Percentiles rank a stretch among this genome's conserved stretches.
phyloP scores from a whole-genome alignment of 2,797 vertebrate genomes.

The Bradypodion ventrale region DNA sequence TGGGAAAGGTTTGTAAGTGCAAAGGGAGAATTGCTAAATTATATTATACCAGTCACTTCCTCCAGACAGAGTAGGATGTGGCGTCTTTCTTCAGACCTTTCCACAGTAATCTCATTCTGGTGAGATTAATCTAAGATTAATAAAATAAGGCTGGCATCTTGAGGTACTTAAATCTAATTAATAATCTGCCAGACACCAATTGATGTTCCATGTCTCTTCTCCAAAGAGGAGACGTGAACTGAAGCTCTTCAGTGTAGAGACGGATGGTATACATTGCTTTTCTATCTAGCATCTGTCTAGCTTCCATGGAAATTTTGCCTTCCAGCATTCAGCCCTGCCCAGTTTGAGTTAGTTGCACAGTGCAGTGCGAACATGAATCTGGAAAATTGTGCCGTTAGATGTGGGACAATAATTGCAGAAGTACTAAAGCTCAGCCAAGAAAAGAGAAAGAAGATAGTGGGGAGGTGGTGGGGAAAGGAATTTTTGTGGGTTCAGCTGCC shows the following conservation, averaged over 20 bases:
- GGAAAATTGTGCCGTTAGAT: not conserved
- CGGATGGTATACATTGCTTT: not conserved
- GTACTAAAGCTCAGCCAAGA: not conserved
- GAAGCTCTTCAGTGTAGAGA: not conserved
- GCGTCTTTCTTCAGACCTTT: constrained; percentile 38
- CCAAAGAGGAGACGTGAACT: not conserved
- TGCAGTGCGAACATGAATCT: too few species aligned
- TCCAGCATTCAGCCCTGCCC: not conserved
- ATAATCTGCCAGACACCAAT: not conserved
- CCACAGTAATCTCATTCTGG: constrained; percentile 26
- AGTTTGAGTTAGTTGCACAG: too few species aligned
- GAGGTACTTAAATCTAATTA: constrained; percentile 35
- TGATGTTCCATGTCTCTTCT: constrained; percentile 33
- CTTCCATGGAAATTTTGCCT: not conserved
- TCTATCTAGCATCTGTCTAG: not conserved
- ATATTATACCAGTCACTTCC: constrained; percentile 22
- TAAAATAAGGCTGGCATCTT: constrained; percentile 10
- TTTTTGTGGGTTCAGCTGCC: not conserved
- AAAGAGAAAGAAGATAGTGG: too few species aligned
- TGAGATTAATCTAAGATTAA: not conserved
- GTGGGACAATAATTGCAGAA: not conserved
- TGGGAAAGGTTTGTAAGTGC: constrained; percentile 30
- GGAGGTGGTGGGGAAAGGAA: not conserved
- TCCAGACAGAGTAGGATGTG: constrained; percentile 23
- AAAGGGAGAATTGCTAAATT: constrained; percentile 31